Evolutionary conservation across 2,888 invertebrate species (phyloP).

Genomic region (Drosophila yooni): DNA sequence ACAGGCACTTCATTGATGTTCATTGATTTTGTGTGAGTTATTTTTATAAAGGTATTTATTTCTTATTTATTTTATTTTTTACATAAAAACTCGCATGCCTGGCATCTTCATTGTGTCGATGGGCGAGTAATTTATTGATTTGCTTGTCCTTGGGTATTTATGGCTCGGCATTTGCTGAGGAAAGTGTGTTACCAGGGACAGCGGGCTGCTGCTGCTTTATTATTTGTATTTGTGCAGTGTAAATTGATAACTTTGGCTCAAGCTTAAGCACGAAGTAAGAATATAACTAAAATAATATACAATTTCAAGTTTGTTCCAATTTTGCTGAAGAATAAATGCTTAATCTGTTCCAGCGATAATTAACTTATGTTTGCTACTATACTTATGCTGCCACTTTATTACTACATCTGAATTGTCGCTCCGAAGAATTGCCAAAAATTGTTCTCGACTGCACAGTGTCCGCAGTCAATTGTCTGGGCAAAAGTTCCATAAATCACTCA

Average conservation of each 20-base stretch:
- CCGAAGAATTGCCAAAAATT: not conserved
- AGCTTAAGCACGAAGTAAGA: not conserved
- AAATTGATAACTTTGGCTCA: not conserved
- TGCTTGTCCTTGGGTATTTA: slow-evolving; percentile 44
- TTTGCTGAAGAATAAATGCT: not conserved
- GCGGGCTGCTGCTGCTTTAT: not conserved
- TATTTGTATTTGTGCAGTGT: not conserved
- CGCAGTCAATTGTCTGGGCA: slow-evolving; percentile 26
- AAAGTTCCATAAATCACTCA: slow-evolving; percentile 56
- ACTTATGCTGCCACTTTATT: not conserved
- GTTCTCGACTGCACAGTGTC: slow-evolving; percentile 16
- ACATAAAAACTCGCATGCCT: not conserved
- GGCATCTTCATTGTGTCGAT: slow-evolving; percentile 14
- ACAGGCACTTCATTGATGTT: slow-evolving; percentile 69
- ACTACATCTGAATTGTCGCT: slow-evolving; percentile 1
- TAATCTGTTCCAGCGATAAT: not conserved
- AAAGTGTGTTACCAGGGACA: slow-evolving; percentile 8
- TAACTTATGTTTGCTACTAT: not conserved
- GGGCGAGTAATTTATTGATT: slow-evolving; percentile 57
- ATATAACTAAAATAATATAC: not conserved
- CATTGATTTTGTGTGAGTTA: slow-evolving; percentile 74
- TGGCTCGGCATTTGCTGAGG: not conserved
- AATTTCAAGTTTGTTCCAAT: not conserved
- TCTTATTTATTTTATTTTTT: not conserved
- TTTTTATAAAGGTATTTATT: slow-evolving; percentile 52